Evolutionary conservation across 2,888 invertebrate species (phyloP).

Genomic region (Teinopalpus imperialis): DNA sequence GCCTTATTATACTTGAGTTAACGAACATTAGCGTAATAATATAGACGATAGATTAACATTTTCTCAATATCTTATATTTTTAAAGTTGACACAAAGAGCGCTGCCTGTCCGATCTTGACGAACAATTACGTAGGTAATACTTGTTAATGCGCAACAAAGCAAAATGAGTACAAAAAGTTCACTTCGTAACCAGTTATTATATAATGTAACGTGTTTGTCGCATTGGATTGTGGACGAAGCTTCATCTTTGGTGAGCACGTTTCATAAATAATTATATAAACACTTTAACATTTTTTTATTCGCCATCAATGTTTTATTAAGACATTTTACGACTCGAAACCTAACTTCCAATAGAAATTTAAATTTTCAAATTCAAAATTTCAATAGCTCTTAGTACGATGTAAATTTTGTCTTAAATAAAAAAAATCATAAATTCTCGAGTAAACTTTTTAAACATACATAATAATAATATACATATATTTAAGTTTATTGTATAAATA

Average conservation of each 20-base stretch:
- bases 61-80: slow-evolving; percentile 13
- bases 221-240: slow-evolving; percentile 16
- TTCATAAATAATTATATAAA: slow-evolving; percentile 3
- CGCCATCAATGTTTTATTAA: no score
- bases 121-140: slow-evolving; percentile 23
- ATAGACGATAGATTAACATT: not conserved
- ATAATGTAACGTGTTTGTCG: slow-evolving; percentile 20
- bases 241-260: slow-evolving; percentile 1
- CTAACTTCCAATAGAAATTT: no score
- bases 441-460: no score
- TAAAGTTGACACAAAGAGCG: slow-evolving; percentile 10
- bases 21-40: slow-evolving; percentile 1
- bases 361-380: no score
- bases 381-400: no score
- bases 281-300: no score
- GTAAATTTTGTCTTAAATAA: no score
- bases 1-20: not conserved
- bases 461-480: no score
- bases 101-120: slow-evolving; percentile 18
- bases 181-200: slow-evolving; percentile 22
- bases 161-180: slow-evolving; percentile 24
- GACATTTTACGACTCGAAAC: no score
- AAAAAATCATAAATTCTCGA: no score
- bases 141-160: slow-evolving; percentile 24
- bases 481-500: no score